These are phyloP conservation scores for Hydriomena furcata DNA, from an alignment of 2,888 invertebrate species.

Conservation along the genomic window DNA sequence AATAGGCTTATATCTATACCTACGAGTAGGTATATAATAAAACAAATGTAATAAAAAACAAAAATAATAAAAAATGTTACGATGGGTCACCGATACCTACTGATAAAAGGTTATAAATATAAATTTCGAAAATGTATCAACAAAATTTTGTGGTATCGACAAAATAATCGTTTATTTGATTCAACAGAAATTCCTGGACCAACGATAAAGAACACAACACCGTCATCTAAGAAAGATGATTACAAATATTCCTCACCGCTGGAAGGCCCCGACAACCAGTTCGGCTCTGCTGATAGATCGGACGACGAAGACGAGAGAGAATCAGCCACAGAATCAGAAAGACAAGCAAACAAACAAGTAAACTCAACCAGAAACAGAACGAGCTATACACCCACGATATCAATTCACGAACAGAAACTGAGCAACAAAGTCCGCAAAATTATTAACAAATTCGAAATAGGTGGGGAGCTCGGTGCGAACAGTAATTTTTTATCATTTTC, in stretches of 20 bases:
- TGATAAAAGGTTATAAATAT: too few species aligned
- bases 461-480: conserved; percentile 41
- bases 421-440: conserved; percentile 74
- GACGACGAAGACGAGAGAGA: conserved; percentile 84
- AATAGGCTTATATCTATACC: too few species aligned
- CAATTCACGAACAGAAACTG: conserved; percentile 59
- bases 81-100: too few species aligned
- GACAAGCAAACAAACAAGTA: conserved; percentile 34
- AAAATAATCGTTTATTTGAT: not conserved
- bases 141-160: too few species aligned
- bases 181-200: conserved; percentile 90
- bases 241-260: conserved; percentile 69
- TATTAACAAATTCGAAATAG: conserved; percentile 61
- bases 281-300: conserved; percentile 88
- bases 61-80: too few species aligned
- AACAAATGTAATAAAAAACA: too few species aligned
- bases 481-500: conserved; percentile 37
- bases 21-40: too few species aligned
- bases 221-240: conserved; percentile 83
- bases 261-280: conserved; percentile 85
- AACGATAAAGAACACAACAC: conserved; percentile 81
- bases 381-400: conserved; percentile 44
- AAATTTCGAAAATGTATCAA: too few species aligned
- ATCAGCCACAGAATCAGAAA: conserved; percentile 36
- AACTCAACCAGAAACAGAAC: conserved; percentile 58